A percentile compares a stretch with the other conserved stretches of the same genome.
Conservation (phyloP, 2,113 vertebrate genomes). For the Perccottus glenii region DNA sequence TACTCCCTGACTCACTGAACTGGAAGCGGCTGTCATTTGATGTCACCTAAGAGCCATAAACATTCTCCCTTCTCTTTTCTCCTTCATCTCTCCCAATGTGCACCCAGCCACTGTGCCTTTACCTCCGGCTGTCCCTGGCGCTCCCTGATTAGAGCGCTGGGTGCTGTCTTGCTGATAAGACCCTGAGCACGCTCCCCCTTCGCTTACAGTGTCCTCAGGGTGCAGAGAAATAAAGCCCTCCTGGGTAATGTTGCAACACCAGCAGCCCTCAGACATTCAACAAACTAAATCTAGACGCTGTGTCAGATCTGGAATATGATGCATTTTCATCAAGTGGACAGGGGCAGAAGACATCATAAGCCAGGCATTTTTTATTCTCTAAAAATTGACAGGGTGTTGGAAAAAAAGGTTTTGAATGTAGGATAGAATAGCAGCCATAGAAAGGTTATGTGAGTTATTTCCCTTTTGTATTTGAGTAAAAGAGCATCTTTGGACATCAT, state of each 20-base stretch:
- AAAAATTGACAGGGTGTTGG: too few relatives aligned
- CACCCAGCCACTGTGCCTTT: slow-evolving; percentile 55
- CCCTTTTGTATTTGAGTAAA: too few relatives aligned
- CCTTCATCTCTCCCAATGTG: slow-evolving; percentile 23
- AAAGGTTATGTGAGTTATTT: too few relatives aligned
- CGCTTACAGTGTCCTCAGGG: slow-evolving; percentile 64
- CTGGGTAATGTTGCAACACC: slow-evolving; percentile 34
- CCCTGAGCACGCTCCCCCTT: slow-evolving; percentile 69
- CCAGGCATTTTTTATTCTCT: too few relatives aligned
- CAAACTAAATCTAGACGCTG: too few relatives aligned
- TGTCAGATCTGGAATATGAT: too few relatives aligned
- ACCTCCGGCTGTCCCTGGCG: slow-evolving; percentile 73
- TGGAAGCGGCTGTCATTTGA: slow-evolving; percentile 63
- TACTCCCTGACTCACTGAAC: slow-evolving; percentile 51
- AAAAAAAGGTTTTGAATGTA: too few relatives aligned
- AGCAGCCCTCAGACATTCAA: slow-evolving; percentile 22
- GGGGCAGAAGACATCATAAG: too few relatives aligned
- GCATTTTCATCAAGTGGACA: too few relatives aligned
- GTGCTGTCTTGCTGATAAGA: slow-evolving; percentile 84
- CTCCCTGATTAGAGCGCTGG: slow-evolving; percentile 83
- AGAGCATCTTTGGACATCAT: too few relatives aligned
- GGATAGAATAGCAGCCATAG: too few relatives aligned
- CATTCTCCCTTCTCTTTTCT: slow-evolving; percentile 8
- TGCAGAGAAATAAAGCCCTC: slow-evolving; percentile 40
- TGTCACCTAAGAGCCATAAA: slow-evolving; percentile 61